Evolutionary conservation across 2,113 vertebrate genomes (phyloP), one percentile per base, ranked within the genome.

Genomic region (Platanista minor): DNA sequence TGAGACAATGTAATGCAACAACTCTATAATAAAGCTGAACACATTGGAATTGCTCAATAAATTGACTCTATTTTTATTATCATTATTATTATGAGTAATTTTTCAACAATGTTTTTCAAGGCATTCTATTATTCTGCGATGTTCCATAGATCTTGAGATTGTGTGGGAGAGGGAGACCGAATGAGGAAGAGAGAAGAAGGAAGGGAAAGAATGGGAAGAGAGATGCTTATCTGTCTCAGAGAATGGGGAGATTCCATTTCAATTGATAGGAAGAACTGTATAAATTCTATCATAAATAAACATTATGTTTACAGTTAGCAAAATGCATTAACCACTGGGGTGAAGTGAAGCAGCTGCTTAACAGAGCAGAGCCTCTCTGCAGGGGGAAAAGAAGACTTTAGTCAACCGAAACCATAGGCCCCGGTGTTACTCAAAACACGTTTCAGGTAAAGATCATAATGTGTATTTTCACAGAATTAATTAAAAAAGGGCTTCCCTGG

Each of bases 391-490:
- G 39, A 57, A 49, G 23, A 61, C 81, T 64, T 92, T 25, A 92
- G 84, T 69, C 85, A 95, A 96, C 15, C 0, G 1, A 93, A 97
- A 57, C 67, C 39, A 43, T 25, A 75, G 77, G 72, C 66, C 87
- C 43, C 27, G 4, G 14, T 81, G 87, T 95, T 95, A 86, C 96
- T 97, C 86, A 97, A 95, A 97, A 91, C 74, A 83, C 57, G 46
- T 97, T 95, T 94, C 96, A 97, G 96, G 95, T 96, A 94, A 97
- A 95, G 69, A 94, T 85, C 64, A 86, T 88, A 85, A 95, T 96
- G 87, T 88, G 77, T 96, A 72, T 95, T 97, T 97, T 97, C 84
- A 82, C n/a, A 80, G 94, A 67, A 94, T 97, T 97, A 98, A 97
- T 97, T 97, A 94, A 96, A 90, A n/a, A n/a, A n/a, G n/a, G n/a